Conservation (phyloP, 2,888 invertebrate genomes). For the Alviniconcha strummeri region DNA sequence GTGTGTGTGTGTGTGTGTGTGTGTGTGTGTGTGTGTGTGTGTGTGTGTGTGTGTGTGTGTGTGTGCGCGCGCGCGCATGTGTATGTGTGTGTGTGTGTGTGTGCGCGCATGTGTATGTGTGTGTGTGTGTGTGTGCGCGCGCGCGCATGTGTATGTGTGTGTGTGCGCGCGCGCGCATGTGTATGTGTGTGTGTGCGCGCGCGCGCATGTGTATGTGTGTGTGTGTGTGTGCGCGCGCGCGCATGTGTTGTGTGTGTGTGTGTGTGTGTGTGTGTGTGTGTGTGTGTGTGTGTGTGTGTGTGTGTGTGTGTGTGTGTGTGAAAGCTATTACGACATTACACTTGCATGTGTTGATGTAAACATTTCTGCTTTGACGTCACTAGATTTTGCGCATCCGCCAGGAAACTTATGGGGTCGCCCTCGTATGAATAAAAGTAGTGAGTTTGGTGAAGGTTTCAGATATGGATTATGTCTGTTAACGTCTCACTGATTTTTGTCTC, state of each 20-base stretch:
- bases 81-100: not conserved
- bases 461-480: not conserved
- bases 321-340: too few relatives aligned
- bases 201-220: slow-evolving; percentile 3
- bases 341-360: not conserved
- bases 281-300: slow-evolving; percentile 3
- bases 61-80: not conserved
- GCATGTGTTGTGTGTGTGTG: slow-evolving; percentile 1
- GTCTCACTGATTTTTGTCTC: not conserved
- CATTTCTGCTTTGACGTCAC: too few relatives aligned
- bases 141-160: slow-evolving; percentile 6
- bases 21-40: slow-evolving; percentile 5
- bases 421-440: too few relatives aligned
- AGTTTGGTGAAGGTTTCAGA: too few relatives aligned
- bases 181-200: not conserved
- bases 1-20: slow-evolving; percentile 20
- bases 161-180: not conserved
- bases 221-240: not conserved
- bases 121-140: not conserved
- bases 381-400: too few relatives aligned
- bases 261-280: slow-evolving; percentile 9
- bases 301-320: not conserved
- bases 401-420: too few relatives aligned
- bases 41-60: slow-evolving; percentile 13
- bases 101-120: not conserved